Base-by-base conservation (phyloP, 1,140 invertebrate genomes). In the Condylostylus longicornis region DNA sequence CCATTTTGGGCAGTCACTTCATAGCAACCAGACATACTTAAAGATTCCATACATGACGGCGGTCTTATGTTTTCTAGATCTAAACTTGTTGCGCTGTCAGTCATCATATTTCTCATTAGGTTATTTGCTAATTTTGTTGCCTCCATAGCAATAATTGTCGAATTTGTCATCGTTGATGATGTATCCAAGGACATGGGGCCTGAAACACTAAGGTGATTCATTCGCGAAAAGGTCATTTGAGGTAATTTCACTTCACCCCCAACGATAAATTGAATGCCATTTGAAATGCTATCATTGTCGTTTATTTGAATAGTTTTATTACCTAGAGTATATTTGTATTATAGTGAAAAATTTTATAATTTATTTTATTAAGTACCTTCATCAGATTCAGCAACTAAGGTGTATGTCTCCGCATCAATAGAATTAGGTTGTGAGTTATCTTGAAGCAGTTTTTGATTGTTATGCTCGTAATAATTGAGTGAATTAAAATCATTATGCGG, bases 61-160 rank as follows among this genome's bases (percentile, higher is more conserved):
- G 83, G 83, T 45, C 76, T 75, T 2, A 84, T 70, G 32, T 74
- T 69, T 33, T 87, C 82, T 22, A 87, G 54, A 53, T 84, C 79
- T 10, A 81, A 50, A 47, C 64, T 73, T 39, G 48, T 65, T 13
- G 65, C 68, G 48, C 70, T 79, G 43, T 66, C 66, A 4, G 74
- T 69, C 62, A 58, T 77, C 66, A 51, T 62, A 63, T 44, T 74
- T 13, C 66, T 66, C 39, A 70, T 63, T 6, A 81, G 65, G 39
- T 75, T 75, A 29, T 75, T 71, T 0, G 74, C 78, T 18, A 85
- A 53, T 46, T 74, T 72, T 2, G 71, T 74, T 1, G 80, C 77
- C 56, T 86, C 81, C 13, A 69, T 67, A 33, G 82, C 75, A 29
- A 85, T 81, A 5, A 78, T 67, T 2, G 64, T 70, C 0, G 75